Evolutionary conservation across 2,113 vertebrate species (phyloP), one percentile per base, ranked within the genome.

Genomic region (Nerophis ophidion): DNA sequence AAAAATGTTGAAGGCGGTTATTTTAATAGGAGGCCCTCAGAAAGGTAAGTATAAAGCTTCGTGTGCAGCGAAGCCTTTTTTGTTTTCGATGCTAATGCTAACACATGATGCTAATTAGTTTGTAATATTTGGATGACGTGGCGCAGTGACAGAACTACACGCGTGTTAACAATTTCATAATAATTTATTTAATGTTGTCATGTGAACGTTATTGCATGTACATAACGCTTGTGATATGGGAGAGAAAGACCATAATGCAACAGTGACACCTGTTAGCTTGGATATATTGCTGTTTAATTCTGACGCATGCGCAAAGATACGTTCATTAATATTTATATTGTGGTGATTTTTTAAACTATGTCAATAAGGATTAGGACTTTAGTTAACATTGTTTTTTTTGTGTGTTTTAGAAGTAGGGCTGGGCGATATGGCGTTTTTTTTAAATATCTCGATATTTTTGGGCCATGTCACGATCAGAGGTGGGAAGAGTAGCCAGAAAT

Each of bases 11-110:
- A 98, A 98, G 63, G 91, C 96, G 3, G 94, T 97, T 4, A 92
- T 98, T 84, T 90, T 98, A 63, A 98, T 98, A 48, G 96, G 96
- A 63, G 96, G 96, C 1, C 92, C 95, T 3, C 96, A 98, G 67
- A 98, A 98, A 90, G 96, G 96, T 97, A 83, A 92, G 90, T 9
- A 26, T 19, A 17, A 16, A 1, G 0, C 2, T 1, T 1, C 0
- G 5, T 1, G 0, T 8, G 15, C 19, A 16, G 5, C 8, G 6
- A 8, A n/a, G 26, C 26, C 14, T 40, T 14, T 16, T 36, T 52
- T 19, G 1, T 40, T 14, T 36, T 34, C 54, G 33, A 9, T 16
- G 71, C 59, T 70, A 78, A 79, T 13, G 67, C 56, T 68, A 71
- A 40, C 33, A 34, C 12, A 46, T 4, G 42, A 19, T 16, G 38